These are phyloP conservation scores for Dasypogon diadema DNA, from an alignment of 2,888 invertebrate genomes.

Conservation along the genomic window DNA sequence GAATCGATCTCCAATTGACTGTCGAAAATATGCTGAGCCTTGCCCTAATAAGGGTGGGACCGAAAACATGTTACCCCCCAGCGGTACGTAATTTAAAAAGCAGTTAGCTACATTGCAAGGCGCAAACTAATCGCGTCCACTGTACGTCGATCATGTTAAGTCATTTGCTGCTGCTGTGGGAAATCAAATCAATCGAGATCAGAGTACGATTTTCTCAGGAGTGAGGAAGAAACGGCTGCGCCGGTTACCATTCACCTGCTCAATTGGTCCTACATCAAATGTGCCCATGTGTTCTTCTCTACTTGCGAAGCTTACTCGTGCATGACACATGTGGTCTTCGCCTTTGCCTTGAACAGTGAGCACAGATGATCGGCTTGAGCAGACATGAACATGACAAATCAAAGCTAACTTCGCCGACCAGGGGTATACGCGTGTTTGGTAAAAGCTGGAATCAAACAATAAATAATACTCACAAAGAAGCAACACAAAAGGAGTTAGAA, in stretches of 20 bases:
- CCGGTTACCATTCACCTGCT: slow-evolving; percentile 6
- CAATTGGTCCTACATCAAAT: slow-evolving; percentile 51
- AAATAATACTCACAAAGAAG: too few relatives aligned
- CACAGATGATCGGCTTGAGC: slow-evolving; percentile 50
- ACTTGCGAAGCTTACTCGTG: slow-evolving; percentile 40
- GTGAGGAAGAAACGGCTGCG: neutral
- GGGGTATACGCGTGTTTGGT: neutral
- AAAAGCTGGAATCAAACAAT: too few relatives aligned
- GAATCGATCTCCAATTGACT: too few relatives aligned
- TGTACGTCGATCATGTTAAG: slow-evolving; percentile 16
- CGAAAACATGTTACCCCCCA: slow-evolving; percentile 46
- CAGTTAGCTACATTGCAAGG: slow-evolving; percentile 1
- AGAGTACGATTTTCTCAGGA: slow-evolving; percentile 1
- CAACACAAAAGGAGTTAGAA: too few relatives aligned
- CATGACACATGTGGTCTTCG: slow-evolving; percentile 52
- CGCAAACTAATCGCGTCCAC: too few relatives aligned
- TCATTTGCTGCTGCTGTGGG: slow-evolving; percentile 27
- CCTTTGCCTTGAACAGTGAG: slow-evolving; percentile 18
- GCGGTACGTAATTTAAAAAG: slow-evolving; percentile 53
- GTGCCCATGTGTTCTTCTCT: slow-evolving; percentile 25
- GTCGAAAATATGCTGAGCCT: too few relatives aligned
- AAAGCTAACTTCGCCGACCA: neutral
- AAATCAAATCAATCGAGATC: slow-evolving; percentile 40
- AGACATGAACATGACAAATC: slow-evolving; percentile 47
- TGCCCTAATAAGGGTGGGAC: slow-evolving; percentile 50